A percentile compares a stretch with the other conserved stretches of the same genome.
Evolutionary conservation across 2,888 invertebrate species (phyloP).

Genomic region (Rhynchonema sp.): DNA sequence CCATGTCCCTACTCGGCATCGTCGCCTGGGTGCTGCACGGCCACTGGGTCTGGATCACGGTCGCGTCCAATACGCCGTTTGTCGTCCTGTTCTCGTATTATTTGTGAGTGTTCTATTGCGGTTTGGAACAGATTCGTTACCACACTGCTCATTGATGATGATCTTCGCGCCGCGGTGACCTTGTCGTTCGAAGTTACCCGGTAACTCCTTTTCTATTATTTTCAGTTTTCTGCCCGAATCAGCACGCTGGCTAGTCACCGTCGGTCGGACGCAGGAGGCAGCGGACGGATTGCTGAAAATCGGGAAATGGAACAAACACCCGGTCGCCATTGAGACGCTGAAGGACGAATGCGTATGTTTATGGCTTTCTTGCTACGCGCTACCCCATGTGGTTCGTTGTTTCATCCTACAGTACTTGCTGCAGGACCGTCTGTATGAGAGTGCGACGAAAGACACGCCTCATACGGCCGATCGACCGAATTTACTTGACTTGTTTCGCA

Average conservation of each 20-base stretch:
- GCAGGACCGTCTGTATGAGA: neutral
- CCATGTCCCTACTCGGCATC: constrained; percentile 57
- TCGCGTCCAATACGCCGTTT: constrained; percentile 46
- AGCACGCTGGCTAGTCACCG: constrained; percentile 69
- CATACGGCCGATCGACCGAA: constrained; percentile 12
- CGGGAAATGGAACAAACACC: constrained; percentile 51
- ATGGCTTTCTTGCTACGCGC: too few species aligned
- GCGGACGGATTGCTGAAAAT: constrained; percentile 53
- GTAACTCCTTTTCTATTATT: too few species aligned
- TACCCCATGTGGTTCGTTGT: too few species aligned
- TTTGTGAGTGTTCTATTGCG: too few species aligned
- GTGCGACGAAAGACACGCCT: neutral
- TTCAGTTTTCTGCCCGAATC: constrained; percentile 63
- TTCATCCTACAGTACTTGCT: neutral
- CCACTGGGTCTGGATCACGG: constrained; percentile 49
- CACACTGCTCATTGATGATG: too few species aligned
- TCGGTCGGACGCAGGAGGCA: constrained; percentile 59
- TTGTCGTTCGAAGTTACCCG: too few species aligned
- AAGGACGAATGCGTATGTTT: neutral
- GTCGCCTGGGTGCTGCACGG: constrained; percentile 45
- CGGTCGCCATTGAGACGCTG: constrained; percentile 15
- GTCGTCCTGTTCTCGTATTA: constrained; percentile 40
- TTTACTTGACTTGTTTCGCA: constrained; percentile 45
- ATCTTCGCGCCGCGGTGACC: too few species aligned
- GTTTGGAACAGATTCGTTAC: too few species aligned